Evolutionary conservation across 2,888 invertebrate species (phyloP).

Genomic region (Ochlodes sylvanus): DNA sequence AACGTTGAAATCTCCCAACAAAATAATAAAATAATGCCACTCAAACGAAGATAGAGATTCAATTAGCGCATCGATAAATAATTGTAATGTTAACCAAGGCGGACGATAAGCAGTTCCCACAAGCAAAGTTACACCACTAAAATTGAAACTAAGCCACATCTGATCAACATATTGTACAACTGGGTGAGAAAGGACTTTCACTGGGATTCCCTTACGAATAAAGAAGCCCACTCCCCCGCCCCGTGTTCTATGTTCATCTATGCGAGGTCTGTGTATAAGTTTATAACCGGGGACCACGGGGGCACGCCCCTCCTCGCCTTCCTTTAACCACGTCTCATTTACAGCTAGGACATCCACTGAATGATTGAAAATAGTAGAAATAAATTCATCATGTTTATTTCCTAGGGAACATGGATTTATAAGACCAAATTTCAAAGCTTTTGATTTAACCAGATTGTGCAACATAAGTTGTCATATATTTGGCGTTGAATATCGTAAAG

Average conservation of each 20-base stretch:
- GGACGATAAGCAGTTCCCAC: constrained; percentile 25
- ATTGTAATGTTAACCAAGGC: constrained; percentile 38
- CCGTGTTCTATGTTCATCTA: background rate
- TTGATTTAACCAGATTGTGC: background rate
- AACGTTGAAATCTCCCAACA: constrained; percentile 40
- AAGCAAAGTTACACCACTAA: constrained; percentile 21
- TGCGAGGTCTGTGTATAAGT: constrained; percentile 23
- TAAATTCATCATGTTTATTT: constrained; percentile 24
- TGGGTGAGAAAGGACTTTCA: constrained; percentile 3
- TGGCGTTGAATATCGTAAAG: background rate
- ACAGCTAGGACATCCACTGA: constrained; percentile 33
- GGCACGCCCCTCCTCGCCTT: constrained; percentile 33
- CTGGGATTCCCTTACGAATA: background rate
- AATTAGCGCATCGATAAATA: constrained; percentile 39
- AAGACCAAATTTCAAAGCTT: constrained; percentile 23
- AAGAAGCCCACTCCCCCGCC: constrained; percentile 38
- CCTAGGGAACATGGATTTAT: constrained; percentile 23
- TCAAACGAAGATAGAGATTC: constrained; percentile 35
- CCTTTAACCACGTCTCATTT: constrained; percentile 38
- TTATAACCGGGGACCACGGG: constrained; percentile 28
- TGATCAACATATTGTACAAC: constrained; percentile 35
- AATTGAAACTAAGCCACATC: constrained; percentile 38
- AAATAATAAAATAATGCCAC: constrained; percentile 31
- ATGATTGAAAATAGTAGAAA: constrained; percentile 14
- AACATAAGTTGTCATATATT: background rate